Percentiles rank a stretch among this genome's conserved stretches.
phyloP scores from a whole-genome alignment of 2,113 vertebrate species.

The Naja naja region DNA sequence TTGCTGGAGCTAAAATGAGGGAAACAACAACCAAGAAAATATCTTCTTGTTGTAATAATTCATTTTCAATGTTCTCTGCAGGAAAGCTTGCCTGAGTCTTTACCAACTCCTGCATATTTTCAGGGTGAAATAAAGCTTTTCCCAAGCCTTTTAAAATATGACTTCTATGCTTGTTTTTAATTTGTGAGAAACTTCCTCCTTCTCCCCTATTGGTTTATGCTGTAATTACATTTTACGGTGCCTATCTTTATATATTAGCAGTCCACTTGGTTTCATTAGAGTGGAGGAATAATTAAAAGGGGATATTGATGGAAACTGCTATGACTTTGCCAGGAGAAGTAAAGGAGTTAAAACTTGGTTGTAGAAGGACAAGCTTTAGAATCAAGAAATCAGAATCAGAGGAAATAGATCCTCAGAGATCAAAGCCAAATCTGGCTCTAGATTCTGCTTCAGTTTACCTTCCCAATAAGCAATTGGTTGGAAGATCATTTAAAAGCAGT shows the following conservation, averaged over 20 bases:
- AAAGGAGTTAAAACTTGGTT: not conserved
- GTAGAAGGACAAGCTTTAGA: not conserved
- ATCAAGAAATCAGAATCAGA: not conserved
- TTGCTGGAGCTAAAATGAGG: not conserved
- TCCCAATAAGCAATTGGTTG: no score
- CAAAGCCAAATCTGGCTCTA: no score
- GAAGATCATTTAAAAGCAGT: no score
- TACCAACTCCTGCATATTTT: not conserved
- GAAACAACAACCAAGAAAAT: not conserved
- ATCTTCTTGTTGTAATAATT: not conserved
- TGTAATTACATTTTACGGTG: not conserved
- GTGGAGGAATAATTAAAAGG: not conserved
- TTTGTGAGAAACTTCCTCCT: not conserved
- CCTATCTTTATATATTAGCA: not conserved
- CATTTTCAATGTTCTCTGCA: not conserved
- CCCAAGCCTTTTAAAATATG: not conserved
- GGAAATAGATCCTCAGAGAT: not conserved
- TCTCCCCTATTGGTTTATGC: not conserved
- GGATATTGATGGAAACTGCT: not conserved
- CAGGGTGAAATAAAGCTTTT: not conserved
- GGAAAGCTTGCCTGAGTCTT: not conserved
- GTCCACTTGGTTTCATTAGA: not conserved
- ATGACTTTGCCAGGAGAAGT: not conserved
- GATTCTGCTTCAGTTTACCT: no score
- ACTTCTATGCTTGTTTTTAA: not conserved